Evolutionary conservation across 1,140 invertebrate genomes (phyloP).

Genomic region (Pectinophora gossypiella): DNA sequence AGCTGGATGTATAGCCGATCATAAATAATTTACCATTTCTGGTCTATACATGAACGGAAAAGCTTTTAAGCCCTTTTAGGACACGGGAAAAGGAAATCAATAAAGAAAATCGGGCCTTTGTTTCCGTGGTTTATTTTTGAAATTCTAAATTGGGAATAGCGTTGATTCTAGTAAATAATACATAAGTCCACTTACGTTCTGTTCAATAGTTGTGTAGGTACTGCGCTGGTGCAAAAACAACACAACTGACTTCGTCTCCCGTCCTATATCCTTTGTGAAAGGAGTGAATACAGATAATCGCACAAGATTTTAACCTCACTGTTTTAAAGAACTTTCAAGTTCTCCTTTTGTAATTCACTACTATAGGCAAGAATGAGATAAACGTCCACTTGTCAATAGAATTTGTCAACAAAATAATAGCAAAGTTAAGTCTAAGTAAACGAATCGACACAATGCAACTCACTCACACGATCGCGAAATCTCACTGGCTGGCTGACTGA

Average conservation of each 20-base stretch:
- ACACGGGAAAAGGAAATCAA: neutral
- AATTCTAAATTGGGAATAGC: neutral
- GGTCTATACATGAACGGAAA: too few relatives aligned
- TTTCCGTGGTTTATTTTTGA: neutral
- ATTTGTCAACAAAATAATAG: constrained; percentile 42
- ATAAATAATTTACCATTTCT: too few relatives aligned
- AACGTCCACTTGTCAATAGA: constrained; percentile 21
- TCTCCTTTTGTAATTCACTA: neutral
- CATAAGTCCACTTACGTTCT: constrained; percentile 30
- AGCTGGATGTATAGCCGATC: too few relatives aligned
- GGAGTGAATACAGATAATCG: constrained; percentile 27
- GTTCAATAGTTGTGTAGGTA: constrained; percentile 15
- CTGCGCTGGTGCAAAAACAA: constrained; percentile 24
- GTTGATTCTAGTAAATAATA: neutral
- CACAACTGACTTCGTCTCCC: constrained; percentile 20
- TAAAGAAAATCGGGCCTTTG: neutral
- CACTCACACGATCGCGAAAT: constrained; percentile 40
- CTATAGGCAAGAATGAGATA: constrained; percentile 13
- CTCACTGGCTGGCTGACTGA: constrained; percentile 22
- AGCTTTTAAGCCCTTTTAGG: neutral
- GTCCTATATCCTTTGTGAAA: constrained; percentile 48
- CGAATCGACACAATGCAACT: constrained; percentile 43
- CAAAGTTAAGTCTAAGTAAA: constrained; percentile 27
- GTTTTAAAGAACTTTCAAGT: neutral
- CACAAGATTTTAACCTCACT: constrained; percentile 20